Evolutionary conservation across 2,113 vertebrate genomes (phyloP), one percentile per base, ranked within the genome.

Genomic region (Microcebus tavaratra): DNA sequence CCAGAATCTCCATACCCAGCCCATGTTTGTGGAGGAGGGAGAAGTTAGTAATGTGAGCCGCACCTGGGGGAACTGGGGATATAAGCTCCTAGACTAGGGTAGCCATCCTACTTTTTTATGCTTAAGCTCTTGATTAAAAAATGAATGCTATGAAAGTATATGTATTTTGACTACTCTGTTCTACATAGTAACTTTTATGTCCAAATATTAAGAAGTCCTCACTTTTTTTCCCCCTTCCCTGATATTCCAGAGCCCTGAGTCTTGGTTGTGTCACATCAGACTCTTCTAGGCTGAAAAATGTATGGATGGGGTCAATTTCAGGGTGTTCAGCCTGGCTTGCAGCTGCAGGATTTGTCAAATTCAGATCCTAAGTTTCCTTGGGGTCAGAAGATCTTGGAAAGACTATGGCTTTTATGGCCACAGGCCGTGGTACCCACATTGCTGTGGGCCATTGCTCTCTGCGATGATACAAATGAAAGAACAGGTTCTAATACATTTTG

Each of bases 331-430:
- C 90, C 63, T 96, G 65, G 42, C 75, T 95, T 70, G 39, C 21
- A 91, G 70, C 50, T 72, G 34, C 75, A 95, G 73, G 27, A 20
- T 82, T 91, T 95, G 34, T 93, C 92, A 91, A 72, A 85, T 90
- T 91, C 50, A 83, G 57, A 93, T 76, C 29, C 20, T 92, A 70
- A 83, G 75, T 80, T 68, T 78, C 39, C 27, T 83, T 59, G 63
- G 48, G 53, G 63, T 82, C 25, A 55, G 75, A 95, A 92, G 90
- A 70, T 82, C 55, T 68, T 57, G 9, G 83, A 89, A 73, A 68
- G 86, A 68, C 1, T n/a, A 50, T 21, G 8, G 59, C 3, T 94
- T 13, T 96, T 59, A 3, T 6, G 23, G 25, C 45, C 17, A 3
- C 21, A 34, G 4, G 36, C 34, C 9, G 2, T 29, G 34, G 21